These are phyloP conservation scores for Cataglyphis livida DNA, from an alignment of 2,888 invertebrate genomes.

Conservation along the genomic window DNA sequence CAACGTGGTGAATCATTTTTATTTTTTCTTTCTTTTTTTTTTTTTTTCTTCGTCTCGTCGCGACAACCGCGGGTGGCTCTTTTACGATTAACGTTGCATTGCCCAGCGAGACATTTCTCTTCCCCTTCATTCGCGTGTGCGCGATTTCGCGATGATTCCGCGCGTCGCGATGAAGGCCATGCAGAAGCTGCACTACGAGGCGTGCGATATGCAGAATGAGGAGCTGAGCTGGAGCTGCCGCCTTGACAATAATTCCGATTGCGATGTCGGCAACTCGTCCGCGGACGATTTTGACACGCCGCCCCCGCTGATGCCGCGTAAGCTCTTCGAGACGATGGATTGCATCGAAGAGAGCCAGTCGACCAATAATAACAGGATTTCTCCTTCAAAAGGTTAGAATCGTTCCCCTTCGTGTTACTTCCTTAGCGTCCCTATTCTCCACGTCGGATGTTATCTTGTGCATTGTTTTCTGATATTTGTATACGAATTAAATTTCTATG, in stretches of 20 bases:
- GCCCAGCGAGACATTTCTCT: background rate
- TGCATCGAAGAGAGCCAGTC: constrained; percentile 77
- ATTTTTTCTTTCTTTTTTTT: background rate
- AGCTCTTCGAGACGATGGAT: constrained; percentile 88
- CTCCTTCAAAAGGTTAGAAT: constrained; percentile 80
- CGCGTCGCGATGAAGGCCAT: constrained; percentile 78
- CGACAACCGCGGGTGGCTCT: background rate
- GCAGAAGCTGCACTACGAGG: constrained; percentile 83
- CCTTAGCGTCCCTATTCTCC: background rate
- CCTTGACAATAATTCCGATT: constrained; percentile 86
- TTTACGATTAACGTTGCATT: background rate
- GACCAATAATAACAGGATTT: constrained; percentile 71
- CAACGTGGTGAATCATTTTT: background rate
- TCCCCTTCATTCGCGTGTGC: background rate
- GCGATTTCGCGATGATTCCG: background rate
- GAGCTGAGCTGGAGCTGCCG: constrained; percentile 87
- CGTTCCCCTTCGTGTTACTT: too few relatives aligned
- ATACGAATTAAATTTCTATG: background rate
- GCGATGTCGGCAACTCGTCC: constrained; percentile 89
- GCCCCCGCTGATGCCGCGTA: constrained; percentile 87
- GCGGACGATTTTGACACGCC: constrained; percentile 88
- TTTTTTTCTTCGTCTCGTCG: background rate
- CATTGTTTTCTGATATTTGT: background rate
- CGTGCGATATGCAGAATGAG: constrained; percentile 85
- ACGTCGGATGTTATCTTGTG: background rate